Base-by-base conservation (phyloP, 2,888 invertebrate species). In the Oxyteleia sp. region DNA sequence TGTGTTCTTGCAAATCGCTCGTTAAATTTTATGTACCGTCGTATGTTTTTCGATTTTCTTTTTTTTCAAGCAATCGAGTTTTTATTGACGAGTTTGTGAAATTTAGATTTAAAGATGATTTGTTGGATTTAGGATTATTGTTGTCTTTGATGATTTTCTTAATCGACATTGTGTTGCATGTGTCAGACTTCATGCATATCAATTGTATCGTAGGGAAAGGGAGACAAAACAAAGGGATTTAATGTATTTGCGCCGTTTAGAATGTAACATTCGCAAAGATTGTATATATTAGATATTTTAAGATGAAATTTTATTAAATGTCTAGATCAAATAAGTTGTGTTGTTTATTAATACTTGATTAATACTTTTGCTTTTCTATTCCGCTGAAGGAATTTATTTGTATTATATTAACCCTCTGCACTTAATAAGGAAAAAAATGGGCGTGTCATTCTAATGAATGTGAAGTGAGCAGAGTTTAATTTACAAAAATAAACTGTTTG, bases 81-180 rank as follows among this genome's bases (percentile, higher is more conserved):
- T 61, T 47, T 63, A 45, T 78, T 59, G n/a, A 61, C 11, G 69
- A 45, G 49, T 69, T 69, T 51, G 38, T 47, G 35, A 29, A 79
- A n/a, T 59, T 43, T 66, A 69, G n/a, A 45, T 47, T 63, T 57
- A 41, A 66, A 4, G 5, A 59, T 23, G n/a, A 45, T 45, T 59
- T 45, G 72, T 68, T 68, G 32, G 11, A 29, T 15, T 57, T 68
- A 64, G 29, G 16, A 35, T 53, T 45, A 66, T 47, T 69, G 68
- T 75, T 47, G 78, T 79, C 79, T 79, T 83, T 79, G 64, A 74
- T 79, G 79, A 79, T 79, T 83, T 83, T 83, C 78, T 83, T 83
- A 79, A 82, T 81, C 51, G 29, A 53, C 38, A 69, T 64, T 79
- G 57, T 74, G 68, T 74, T 78, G 82, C 82, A 82, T 75, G 82